Percentiles rank a stretch among this genome's conserved stretches.
Conservation (phyloP, 2,888 invertebrate genomes). For the Tupiocoris notatus region DNA sequence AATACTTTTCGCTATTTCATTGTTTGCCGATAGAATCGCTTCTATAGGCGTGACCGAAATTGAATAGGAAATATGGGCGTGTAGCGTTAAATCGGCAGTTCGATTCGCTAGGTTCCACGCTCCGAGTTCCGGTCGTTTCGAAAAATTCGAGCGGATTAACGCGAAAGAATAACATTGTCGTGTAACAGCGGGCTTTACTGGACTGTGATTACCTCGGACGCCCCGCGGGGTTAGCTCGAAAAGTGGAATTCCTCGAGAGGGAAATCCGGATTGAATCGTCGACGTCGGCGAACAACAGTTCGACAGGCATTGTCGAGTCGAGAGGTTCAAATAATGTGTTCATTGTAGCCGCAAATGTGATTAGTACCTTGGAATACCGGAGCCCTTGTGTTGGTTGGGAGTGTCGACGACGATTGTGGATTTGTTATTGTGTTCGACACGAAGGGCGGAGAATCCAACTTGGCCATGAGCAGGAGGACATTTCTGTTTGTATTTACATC, state of each 20-base stretch:
- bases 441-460: neutral
- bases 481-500: conserved; percentile 27
- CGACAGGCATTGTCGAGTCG: neutral
- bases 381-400: neutral
- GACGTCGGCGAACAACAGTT: neutral
- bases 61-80: too few relatives aligned
- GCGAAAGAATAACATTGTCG: neutral
- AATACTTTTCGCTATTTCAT: too few relatives aligned
- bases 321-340: conserved; percentile 12
- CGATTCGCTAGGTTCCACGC: too few relatives aligned
- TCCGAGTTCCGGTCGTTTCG: too few relatives aligned
- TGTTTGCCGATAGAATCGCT: too few relatives aligned
- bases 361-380: conserved; percentile 18
- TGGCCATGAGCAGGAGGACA: neutral
- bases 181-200: too few relatives aligned
- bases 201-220: neutral
- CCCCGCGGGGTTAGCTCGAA: neutral
- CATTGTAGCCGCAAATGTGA: conserved; percentile 35
- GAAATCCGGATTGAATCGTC: neutral
- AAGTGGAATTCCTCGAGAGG: neutral
- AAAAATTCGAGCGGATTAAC: neutral
- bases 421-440: neutral
- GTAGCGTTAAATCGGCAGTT: too few relatives aligned
- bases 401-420: neutral
- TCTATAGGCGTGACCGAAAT: too few relatives aligned